These are phyloP conservation scores for Corythaeola cristata DNA, from an alignment of 2,113 vertebrate species.

Conservation along the genomic window DNA sequence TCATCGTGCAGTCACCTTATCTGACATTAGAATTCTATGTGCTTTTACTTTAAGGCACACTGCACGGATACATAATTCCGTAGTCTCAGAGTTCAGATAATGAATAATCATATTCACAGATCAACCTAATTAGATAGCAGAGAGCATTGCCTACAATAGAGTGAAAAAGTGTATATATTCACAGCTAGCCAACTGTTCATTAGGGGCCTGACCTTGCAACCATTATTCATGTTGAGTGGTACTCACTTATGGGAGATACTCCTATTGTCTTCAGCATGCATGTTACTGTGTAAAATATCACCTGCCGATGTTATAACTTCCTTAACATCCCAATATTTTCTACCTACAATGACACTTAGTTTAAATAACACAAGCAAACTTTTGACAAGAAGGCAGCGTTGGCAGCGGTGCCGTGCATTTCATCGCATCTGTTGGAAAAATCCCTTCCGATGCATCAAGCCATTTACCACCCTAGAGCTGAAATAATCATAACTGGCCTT, in stretches of 20 bases:
- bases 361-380: conserved; percentile 13
- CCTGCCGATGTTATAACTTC: conserved; percentile 47
- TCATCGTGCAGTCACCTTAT: background rate
- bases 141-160: conserved; percentile 14
- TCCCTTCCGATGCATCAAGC: background rate
- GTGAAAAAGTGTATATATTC: conserved; percentile 38
- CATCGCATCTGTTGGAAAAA: background rate
- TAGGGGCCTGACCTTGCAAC: conserved; percentile 56
- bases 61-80: background rate
- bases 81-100: conserved; percentile 2
- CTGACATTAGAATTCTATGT: background rate
- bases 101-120: conserved; percentile 54
- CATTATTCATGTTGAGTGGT: conserved; percentile 45
- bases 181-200: conserved; percentile 49
- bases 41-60: background rate
- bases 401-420: background rate
- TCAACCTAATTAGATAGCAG: conserved; percentile 51
- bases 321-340: conserved; percentile 50
- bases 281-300: conserved; percentile 33
- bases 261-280: conserved; percentile 35
- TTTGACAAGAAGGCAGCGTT: background rate
- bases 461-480: background rate
- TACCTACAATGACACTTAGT: conserved; percentile 1
- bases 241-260: background rate
- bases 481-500: background rate